Evolutionary conservation across 1,140 invertebrate genomes (phyloP).

Genomic region (Aphaenogaster rudis): DNA sequence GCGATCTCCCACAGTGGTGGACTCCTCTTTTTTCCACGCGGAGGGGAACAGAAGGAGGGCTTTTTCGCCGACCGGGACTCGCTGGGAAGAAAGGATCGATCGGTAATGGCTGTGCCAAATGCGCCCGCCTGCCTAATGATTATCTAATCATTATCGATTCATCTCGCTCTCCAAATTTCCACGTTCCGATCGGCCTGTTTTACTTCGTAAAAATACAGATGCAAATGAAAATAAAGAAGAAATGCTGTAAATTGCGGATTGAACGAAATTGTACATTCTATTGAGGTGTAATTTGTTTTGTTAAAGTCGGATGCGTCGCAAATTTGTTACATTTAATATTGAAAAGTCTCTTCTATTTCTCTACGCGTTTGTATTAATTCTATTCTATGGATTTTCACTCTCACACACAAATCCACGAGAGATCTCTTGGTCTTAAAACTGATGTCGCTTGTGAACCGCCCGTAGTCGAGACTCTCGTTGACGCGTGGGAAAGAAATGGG

Average conservation of each 20-base stretch:
- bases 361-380: not conserved
- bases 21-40: conserved; percentile 65
- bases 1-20: conserved; percentile 77
- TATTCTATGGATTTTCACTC: not conserved
- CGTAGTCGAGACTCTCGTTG: conserved; percentile 15
- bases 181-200: not conserved
- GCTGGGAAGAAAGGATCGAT: conserved; percentile 47
- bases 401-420: not conserved
- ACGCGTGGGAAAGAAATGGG: conserved; percentile 71
- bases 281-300: not conserved
- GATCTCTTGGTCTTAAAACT: not conserved
- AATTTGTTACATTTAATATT: not conserved
- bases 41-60: conserved; percentile 59
- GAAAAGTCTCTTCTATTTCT: not conserved
- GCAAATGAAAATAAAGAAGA: not conserved
- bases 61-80: conserved; percentile 50
- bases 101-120: conserved; percentile 52
- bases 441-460: not conserved
- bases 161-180: not conserved
- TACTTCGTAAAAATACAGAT: not conserved
- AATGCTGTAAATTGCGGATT: not conserved
- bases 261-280: not conserved
- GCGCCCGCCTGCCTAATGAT: conserved; percentile 40
- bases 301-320: not conserved
- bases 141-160: conserved; percentile 45